These are phyloP conservation scores for Radopholus similis DNA, from an alignment of 1,140 invertebrate species.

Conservation along the genomic window DNA sequence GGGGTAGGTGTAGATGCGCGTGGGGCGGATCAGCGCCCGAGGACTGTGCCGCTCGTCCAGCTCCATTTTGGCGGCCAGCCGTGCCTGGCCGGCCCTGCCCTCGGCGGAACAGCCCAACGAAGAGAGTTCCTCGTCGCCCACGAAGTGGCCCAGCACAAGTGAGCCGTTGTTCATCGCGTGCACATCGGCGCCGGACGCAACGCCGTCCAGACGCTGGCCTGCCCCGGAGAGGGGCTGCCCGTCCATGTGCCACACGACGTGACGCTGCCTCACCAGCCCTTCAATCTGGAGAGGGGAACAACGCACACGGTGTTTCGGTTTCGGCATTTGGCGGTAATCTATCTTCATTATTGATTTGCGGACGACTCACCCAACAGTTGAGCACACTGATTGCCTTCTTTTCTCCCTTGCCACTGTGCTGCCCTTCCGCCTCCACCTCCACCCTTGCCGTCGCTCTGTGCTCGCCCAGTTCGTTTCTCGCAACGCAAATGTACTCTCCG, in stretches of 20 bases:
- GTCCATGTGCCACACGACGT: background rate
- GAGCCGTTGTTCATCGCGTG: constrained; percentile 49
- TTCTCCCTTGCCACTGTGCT: too few relatives aligned
- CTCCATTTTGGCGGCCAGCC: background rate
- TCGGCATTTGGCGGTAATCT: too few relatives aligned
- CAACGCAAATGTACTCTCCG: constrained; percentile 39
- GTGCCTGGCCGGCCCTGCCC: constrained; percentile 4
- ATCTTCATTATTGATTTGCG: too few relatives aligned
- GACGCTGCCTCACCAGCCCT: constrained; percentile 17
- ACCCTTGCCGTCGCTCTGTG: too few relatives aligned
- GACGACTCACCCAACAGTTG: too few relatives aligned
- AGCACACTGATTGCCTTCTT: too few relatives aligned
- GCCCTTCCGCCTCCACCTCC: too few relatives aligned
- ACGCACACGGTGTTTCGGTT: too few relatives aligned
- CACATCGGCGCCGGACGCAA: constrained; percentile 22
- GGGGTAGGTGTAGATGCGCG: constrained; percentile 18
- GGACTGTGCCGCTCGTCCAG: constrained; percentile 31
- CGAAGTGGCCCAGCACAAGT: constrained; percentile 36
- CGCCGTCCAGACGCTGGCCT: constrained; percentile 1
- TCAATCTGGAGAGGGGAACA: too few relatives aligned
- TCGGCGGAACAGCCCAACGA: constrained; percentile 24
- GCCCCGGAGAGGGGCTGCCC: constrained; percentile 26
- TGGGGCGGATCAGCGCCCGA: constrained; percentile 25
- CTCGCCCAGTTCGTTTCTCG: too few relatives aligned
- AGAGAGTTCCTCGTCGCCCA: constrained; percentile 31